phyloP scores from a whole-genome alignment of 2,888 invertebrate species.

The Stratiomys singularior region DNA sequence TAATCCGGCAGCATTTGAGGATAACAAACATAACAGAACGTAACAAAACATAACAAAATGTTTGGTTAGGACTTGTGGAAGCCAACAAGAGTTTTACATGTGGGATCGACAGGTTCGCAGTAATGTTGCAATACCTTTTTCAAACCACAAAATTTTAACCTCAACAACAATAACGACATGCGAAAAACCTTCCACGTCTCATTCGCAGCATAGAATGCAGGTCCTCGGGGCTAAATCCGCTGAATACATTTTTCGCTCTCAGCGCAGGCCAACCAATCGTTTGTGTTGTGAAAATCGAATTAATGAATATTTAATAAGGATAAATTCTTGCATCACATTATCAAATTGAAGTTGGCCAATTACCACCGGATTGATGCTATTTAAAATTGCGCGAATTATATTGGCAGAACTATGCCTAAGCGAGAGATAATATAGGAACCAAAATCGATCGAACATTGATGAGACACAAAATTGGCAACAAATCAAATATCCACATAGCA shows the following conservation, averaged over 20 bases:
- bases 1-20: slow-evolving; percentile 14
- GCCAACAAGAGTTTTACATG: background rate
- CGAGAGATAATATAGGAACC: no score
- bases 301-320: background rate
- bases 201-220: no score
- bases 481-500: no score
- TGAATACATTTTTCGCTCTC: no score
- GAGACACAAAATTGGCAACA: no score
- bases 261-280: no score
- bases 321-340: background rate
- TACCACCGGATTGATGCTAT: background rate
- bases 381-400: background rate
- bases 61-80: slow-evolving; percentile 28
- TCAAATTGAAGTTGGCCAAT: background rate
- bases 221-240: no score
- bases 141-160: slow-evolving; percentile 38
- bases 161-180: slow-evolving; percentile 31
- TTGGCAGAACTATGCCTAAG: no score
- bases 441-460: no score
- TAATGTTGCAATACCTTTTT: slow-evolving; percentile 14
- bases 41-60: slow-evolving; percentile 30
- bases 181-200: background rate
- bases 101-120: background rate
- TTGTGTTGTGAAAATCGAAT: no score
- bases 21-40: slow-evolving; percentile 19